Evolutionary conservation across 2,797 vertebrate genomes (phyloP).

Genomic region (Squalus acanthias): DNA sequence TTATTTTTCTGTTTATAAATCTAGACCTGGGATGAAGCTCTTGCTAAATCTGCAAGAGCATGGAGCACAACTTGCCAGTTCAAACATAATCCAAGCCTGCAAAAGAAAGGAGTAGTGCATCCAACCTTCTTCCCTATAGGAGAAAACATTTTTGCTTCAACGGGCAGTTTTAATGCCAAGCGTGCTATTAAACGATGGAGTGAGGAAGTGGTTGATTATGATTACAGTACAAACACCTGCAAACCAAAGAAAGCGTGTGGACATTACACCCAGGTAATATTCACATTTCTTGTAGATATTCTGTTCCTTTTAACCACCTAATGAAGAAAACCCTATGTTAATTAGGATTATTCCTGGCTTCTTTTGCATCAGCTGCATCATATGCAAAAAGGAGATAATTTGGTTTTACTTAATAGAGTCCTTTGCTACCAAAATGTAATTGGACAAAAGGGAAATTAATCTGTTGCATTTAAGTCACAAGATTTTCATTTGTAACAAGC

Average conservation of each 20-base stretch:
- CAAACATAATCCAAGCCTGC: constrained; percentile 12
- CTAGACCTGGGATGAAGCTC: constrained; percentile 24
- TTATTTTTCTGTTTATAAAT: background rate
- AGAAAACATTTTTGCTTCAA: background rate
- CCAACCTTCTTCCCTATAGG: background rate
- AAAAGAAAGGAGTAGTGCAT: background rate
- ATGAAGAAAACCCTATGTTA: background rate
- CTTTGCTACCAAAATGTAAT: too few relatives aligned
- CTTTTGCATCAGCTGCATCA: background rate
- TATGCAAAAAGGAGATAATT: background rate
- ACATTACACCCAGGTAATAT: constrained; percentile 28
- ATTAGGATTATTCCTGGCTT: background rate
- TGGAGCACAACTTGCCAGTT: background rate
- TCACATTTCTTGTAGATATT: background rate
- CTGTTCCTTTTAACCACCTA: background rate
- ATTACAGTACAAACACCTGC: background rate
- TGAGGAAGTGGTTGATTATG: background rate
- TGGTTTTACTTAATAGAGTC: background rate
- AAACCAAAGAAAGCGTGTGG: background rate
- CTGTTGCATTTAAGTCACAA: background rate
- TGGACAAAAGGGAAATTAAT: background rate
- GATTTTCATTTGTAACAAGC: background rate
- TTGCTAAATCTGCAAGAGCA: constrained; percentile 19
- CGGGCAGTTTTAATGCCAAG: background rate
- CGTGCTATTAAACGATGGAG: background rate